phyloP scores from a whole-genome alignment of 2,888 invertebrate genomes.

The Ypsolopha sequella region DNA sequence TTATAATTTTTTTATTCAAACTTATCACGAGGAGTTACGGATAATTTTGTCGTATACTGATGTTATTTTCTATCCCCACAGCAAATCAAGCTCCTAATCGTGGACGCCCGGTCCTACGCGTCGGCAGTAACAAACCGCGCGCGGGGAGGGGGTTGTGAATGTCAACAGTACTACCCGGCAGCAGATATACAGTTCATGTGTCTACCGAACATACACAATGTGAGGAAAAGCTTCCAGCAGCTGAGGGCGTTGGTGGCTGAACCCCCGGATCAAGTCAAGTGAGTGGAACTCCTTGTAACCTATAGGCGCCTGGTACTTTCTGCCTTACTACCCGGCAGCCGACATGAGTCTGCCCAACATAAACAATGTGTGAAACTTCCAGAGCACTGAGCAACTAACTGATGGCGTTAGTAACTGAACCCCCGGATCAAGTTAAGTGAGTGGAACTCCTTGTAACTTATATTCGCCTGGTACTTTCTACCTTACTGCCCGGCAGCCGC shows the following conservation, averaged over 20 bases:
- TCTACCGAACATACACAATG: constrained; percentile 96
- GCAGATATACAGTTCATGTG: constrained; percentile 98
- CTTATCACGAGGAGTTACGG: too few relatives aligned
- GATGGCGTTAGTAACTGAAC: too few relatives aligned
- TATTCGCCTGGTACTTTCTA: too few relatives aligned
- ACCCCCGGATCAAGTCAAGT: constrained; percentile 85
- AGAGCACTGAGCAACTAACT: too few relatives aligned
- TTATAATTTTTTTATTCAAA: too few relatives aligned
- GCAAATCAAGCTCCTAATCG: constrained; percentile 81
- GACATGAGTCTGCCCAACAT: too few relatives aligned
- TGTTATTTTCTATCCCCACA: constrained; percentile 12
- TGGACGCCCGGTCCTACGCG: constrained; percentile 96
- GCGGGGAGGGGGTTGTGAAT: constrained; percentile 97
- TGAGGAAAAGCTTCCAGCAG: constrained; percentile 92
- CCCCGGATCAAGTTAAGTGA: too few relatives aligned
- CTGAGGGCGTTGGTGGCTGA: constrained; percentile 84
- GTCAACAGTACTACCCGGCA: constrained; percentile 93
- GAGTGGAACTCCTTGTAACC: constrained; percentile 14
- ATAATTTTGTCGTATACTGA: background rate
- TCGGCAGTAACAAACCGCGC: constrained; percentile 97
- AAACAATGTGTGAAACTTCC: too few relatives aligned
- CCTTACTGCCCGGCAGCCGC: constrained; percentile 96
- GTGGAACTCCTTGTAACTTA: too few relatives aligned
- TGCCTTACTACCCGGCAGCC: too few relatives aligned
- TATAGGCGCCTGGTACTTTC: constrained; percentile 6